Base-by-base conservation (phyloP, 2,797 vertebrate genomes). In the Cyclopterus lumpus region DNA sequence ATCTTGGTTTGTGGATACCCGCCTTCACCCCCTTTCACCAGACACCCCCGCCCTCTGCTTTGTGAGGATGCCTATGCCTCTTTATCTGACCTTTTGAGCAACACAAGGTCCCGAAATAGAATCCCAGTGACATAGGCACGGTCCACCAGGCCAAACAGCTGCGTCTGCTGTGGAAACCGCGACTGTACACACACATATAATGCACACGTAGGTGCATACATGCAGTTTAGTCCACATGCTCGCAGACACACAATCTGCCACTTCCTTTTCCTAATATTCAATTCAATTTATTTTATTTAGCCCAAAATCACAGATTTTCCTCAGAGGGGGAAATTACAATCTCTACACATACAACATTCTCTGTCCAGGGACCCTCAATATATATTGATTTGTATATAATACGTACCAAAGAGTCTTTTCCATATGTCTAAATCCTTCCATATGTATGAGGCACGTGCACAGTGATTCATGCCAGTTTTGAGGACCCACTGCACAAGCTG, bases 71-170 rank as follows among this genome's bases (percentile, higher is more conserved):
- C 89, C 84, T 81, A 15, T 60, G 88, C 88, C 79, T 89, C 92
- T 93, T 92, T 92, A 92, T 93, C 92, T 95, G 95, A 96, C 94
- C 95, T 94, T 95, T 94, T 64, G 58, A 87, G 93, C 88, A 94
- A 95, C 93, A 91, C 86, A 77, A 36, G 58, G 65, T 93, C 94
- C 92, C 59, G 63, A 95, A 95, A 95, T 95, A 96, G 95, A 92
- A 86, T 71, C 66, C 38, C 24, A 77, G 84, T 92, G 91, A 91
- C 89, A 93, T 76, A 86, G 90, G 82, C 79, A 22, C 83, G 77
- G 80, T 72, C 84, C 89, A 85, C 55, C 15, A 62, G 77, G 77
- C 70, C 24, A 32, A 92, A 91, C 94, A 95, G 95, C 94, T 96
- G 95, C 90, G 42, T 92, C 90, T 94, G 91, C 86, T 94, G 86